Evolutionary conservation across 35 echinoderm and acorn worm species (phyloP).

Genomic region (Nesometra sesokonis): DNA sequence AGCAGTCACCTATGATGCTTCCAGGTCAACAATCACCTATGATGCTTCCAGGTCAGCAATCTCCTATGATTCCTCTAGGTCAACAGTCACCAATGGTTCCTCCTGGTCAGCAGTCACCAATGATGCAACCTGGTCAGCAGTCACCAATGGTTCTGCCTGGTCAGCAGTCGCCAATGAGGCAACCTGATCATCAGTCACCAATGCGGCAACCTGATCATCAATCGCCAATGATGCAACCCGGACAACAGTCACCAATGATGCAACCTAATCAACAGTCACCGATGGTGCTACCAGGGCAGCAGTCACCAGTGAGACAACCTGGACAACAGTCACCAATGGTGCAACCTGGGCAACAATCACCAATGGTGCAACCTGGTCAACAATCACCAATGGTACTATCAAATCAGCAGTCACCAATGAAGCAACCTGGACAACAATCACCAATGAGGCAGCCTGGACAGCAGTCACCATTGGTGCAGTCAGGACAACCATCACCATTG

Average conservation of each 20-base stretch:
- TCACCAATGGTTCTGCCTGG: constrained; percentile 41
- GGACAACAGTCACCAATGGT: not conserved
- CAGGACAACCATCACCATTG: not conserved
- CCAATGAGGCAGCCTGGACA: not conserved
- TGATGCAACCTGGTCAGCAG: constrained; percentile 46
- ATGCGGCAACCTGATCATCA: constrained; percentile 7
- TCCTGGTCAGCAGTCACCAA: constrained; percentile 52
- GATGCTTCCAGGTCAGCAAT: constrained; percentile 37
- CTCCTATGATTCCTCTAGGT: constrained; percentile 49
- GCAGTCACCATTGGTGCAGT: not conserved
- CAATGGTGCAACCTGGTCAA: not conserved
- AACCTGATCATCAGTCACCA: constrained; percentile 7
- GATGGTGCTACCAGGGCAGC: constrained; percentile 10
- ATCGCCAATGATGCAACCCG: constrained; percentile 38
- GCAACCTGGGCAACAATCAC: not conserved
- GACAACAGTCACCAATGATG: constrained; percentile 32
- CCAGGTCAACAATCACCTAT: constrained; percentile 48
- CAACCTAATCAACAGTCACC: constrained; percentile 23
- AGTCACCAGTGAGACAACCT: constrained; percentile 7
- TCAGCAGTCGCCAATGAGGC: constrained; percentile 55
- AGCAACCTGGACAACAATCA: not conserved
- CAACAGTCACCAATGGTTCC: constrained; percentile 38
- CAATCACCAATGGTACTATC: not conserved
- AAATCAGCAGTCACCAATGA: not conserved
- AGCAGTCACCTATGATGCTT: constrained; percentile 50